phyloP scores from a whole-genome alignment of 2,888 invertebrate species.

The Cynaeus angustus region DNA sequence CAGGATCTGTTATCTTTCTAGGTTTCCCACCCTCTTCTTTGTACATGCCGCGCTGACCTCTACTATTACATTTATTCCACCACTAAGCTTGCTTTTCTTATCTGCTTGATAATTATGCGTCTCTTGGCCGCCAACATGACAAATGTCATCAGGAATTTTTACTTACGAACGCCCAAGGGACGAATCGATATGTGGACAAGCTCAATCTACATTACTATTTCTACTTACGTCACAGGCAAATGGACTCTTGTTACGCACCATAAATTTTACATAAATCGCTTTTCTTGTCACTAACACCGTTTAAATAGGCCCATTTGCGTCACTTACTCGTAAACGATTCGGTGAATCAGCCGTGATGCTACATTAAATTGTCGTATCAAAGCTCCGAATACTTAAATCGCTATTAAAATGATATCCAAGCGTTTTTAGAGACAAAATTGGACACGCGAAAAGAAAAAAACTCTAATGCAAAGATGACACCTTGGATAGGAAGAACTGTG shows the following conservation, averaged over 20 bases:
- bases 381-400: slow-evolving; percentile 24
- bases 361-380: slow-evolving; percentile 35
- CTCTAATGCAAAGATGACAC: too few relatives aligned
- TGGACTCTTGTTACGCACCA: slow-evolving; percentile 40
- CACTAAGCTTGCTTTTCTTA: slow-evolving; percentile 43
- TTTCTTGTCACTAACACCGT: slow-evolving; percentile 38
- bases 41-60: slow-evolving; percentile 39
- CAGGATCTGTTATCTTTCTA: slow-evolving; percentile 47
- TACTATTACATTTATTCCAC: slow-evolving; percentile 41
- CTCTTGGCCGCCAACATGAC: slow-evolving; percentile 30
- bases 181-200: slow-evolving; percentile 12
- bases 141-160: slow-evolving; percentile 15
- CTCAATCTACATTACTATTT: slow-evolving; percentile 15
- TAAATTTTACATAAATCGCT: slow-evolving; percentile 44
- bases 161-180: too few relatives aligned
- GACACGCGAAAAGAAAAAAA: not conserved
- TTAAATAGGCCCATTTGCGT: slow-evolving; percentile 42
- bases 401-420: slow-evolving; percentile 18
- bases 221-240: slow-evolving; percentile 29
- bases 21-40: slow-evolving; percentile 41
- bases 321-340: slow-evolving; percentile 38
- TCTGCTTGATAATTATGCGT: slow-evolving; percentile 37
- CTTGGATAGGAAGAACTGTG: too few relatives aligned
- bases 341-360: slow-evolving; percentile 31
- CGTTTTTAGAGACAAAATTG: not conserved